Base-by-base conservation (phyloP, 2,797 vertebrate species). In the Oophaga sylvatica region DNA sequence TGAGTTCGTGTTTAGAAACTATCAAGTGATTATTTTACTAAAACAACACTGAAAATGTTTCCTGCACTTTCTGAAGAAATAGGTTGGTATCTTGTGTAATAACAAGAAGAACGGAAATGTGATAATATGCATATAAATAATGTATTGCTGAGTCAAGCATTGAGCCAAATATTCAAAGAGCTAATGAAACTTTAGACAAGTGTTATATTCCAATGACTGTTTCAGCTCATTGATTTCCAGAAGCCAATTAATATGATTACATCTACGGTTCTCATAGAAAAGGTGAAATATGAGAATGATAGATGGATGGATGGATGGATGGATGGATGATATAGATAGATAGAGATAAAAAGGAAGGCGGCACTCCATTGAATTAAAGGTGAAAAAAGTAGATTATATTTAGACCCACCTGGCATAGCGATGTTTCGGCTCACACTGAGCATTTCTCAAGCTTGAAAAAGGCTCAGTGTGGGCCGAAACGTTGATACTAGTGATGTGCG, bases 91-190 rank as follows among this genome's bases (percentile, higher is more conserved):
- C 35, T 80, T 68, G 60, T 81, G 56, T 59, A 59, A 80, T 87
- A 84, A 87, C 85, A 84, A 83, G 75, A 87, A 89, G 3, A 0
- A 1, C 68, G 60, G 1, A 85, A 90, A 80, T 8, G 67, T 83
- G 89, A 89, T 63, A 87, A 88, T 83, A 82, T 86, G 41, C 79
- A 87, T 65, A 73, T 41, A 84, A 82, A 87, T 62, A 70, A 88
- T 91, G 90, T 56, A 60, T 26, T 7, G 86, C 0, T 90, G 82
- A 90, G 87, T 77, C 35, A 86, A 85, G 31, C 22, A 79, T 77
- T 2, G 2, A n/a, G 68, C 65, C 76, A 4, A 15, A 84, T 86
- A 81, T 19, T 20, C 87, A 75, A 31, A 31, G 86, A 88, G 26
- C 57, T 65, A 86, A 81, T 13, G 63, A 79, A 84, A 81, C 83